Evolutionary conservation across 2,888 invertebrate species (phyloP).

Genomic region (Merodon equestris): DNA sequence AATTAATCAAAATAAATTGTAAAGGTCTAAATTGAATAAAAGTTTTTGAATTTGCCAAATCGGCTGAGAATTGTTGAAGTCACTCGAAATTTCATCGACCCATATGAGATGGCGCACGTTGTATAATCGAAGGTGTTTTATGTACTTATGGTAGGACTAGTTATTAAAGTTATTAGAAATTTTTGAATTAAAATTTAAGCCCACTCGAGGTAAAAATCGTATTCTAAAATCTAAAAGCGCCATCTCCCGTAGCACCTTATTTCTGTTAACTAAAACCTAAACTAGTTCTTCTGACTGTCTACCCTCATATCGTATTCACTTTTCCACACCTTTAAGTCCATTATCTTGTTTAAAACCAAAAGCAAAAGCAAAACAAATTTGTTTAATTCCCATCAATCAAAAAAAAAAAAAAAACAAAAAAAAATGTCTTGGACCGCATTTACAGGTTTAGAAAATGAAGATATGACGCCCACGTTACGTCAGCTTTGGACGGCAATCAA

Average conservation of each 20-base stretch:
- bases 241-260: slow-evolving; percentile 31
- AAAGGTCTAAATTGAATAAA: no score
- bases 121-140: no score
- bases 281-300: slow-evolving; percentile 2
- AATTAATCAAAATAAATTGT: no score
- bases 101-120: no score
- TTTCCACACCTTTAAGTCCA: slow-evolving; percentile 19
- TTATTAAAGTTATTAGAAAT: no score
- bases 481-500: slow-evolving; percentile 78
- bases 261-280: background rate
- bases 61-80: no score
- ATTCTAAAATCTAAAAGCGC: slow-evolving; percentile 22
- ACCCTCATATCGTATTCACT: slow-evolving; percentile 12
- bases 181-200: no score
- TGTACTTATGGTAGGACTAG: no score
- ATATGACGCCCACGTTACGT: slow-evolving; percentile 78
- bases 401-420: slow-evolving; percentile 32
- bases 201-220: no score
- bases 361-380: slow-evolving; percentile 26
- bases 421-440: slow-evolving; percentile 50
- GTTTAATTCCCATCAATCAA: slow-evolving; percentile 27
- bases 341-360: slow-evolving; percentile 16
- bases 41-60: no score
- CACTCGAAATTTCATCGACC: no score
- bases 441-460: slow-evolving; percentile 79